These are phyloP conservation scores for Cyclargus thomasi DNA, from an alignment of 1,140 invertebrate genomes.

Conservation along the genomic window DNA sequence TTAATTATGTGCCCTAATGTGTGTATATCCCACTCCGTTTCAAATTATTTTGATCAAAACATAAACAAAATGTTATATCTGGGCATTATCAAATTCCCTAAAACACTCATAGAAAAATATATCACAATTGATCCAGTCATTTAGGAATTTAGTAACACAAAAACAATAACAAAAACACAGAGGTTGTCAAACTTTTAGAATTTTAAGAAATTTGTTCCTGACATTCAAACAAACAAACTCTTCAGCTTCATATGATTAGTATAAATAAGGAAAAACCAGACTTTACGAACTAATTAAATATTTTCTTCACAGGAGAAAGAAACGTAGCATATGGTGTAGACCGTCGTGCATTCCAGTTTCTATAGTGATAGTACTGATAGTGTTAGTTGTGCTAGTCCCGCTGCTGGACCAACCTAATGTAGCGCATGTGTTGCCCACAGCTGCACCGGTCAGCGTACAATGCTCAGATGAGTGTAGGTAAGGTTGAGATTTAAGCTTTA, in stretches of 20 bases:
- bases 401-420: constrained; percentile 79
- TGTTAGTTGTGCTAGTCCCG: constrained; percentile 84
- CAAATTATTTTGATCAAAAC: too few species aligned
- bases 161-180: too few species aligned
- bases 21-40: constrained; percentile 20
- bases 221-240: too few species aligned
- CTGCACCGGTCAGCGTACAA: constrained; percentile 42
- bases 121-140: too few species aligned
- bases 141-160: too few species aligned
- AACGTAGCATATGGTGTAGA: constrained; percentile 77
- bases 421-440: constrained; percentile 36
- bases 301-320: constrained; percentile 56
- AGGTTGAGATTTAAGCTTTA: constrained; percentile 20
- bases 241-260: too few species aligned
- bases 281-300: constrained; percentile 14
- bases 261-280: too few species aligned
- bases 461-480: constrained; percentile 77
- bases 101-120: too few species aligned
- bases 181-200: too few species aligned
- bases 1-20: constrained; percentile 28
- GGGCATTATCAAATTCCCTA: too few species aligned
- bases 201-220: too few species aligned
- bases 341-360: constrained; percentile 88
- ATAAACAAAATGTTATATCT: too few species aligned
- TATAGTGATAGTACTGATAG: constrained; percentile 84